Percentiles rank a stretch among this genome's conserved stretches.
phyloP scores from a whole-genome alignment of 2,888 invertebrate genomes.

The Strigamia transsilvanica region DNA sequence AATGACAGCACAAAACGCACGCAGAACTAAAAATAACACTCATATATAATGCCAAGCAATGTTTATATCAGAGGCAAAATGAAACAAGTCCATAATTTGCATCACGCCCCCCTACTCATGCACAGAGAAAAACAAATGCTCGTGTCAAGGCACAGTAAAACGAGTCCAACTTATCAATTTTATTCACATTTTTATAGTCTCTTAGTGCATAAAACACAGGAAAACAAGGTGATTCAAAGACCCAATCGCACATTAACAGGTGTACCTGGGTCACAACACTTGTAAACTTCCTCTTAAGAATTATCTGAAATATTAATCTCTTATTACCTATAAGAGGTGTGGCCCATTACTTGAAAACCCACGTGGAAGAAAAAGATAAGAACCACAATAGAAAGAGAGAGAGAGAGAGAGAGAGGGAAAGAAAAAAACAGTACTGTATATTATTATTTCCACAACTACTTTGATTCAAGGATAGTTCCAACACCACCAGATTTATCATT shows the following conservation, averaged over 20 bases:
- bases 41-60: slow-evolving; percentile 15
- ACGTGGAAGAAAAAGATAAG: slow-evolving; percentile 28
- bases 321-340: slow-evolving; percentile 42
- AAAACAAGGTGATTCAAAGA: slow-evolving; percentile 28
- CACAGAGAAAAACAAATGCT: background rate
- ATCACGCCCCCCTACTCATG: background rate
- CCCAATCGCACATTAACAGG: slow-evolving; percentile 26
- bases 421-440: background rate
- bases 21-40: background rate
- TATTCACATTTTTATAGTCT: slow-evolving; percentile 11
- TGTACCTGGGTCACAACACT: background rate
- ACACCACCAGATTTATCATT: background rate
- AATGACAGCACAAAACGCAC: background rate
- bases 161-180: slow-evolving; percentile 5
- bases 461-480: background rate
- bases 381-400: background rate
- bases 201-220: slow-evolving; percentile 20
- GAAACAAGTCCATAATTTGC: slow-evolving; percentile 5
- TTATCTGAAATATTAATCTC: slow-evolving; percentile 39
- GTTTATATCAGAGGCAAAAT: background rate
- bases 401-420: background rate
- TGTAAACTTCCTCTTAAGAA: slow-evolving; percentile 32
- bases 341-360: slow-evolving; percentile 18
- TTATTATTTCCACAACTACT: background rate
- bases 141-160: background rate